phyloP scores from a whole-genome alignment of 2,113 vertebrate species.

The Sterrhoptilus dennistouni region DNA sequence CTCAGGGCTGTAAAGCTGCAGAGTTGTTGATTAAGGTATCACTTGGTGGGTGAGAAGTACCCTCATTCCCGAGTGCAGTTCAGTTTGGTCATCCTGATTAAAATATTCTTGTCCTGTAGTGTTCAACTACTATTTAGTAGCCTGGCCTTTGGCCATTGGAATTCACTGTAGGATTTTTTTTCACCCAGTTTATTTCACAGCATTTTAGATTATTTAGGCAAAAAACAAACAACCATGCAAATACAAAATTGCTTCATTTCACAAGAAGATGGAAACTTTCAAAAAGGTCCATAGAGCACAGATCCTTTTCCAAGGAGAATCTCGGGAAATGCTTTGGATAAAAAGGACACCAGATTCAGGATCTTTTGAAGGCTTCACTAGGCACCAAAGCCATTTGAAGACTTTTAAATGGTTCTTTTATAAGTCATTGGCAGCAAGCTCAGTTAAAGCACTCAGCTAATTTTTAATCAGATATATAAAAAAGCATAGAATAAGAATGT shows the following conservation, averaged over 20 bases:
- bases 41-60: not conserved
- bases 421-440: not conserved
- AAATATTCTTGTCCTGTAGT: constrained; percentile 31
- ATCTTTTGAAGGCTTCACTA: not conserved
- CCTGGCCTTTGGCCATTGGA: not conserved
- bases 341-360: not conserved
- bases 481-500: not conserved
- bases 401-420: not conserved
- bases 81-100: constrained; percentile 48
- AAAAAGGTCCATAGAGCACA: not conserved
- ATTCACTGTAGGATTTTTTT: constrained; percentile 19
- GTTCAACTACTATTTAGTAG: constrained; percentile 35
- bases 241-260: not conserved
- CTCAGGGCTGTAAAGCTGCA: not conserved
- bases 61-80: not conserved
- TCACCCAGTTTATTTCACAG: constrained; percentile 18
- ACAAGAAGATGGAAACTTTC: not conserved
- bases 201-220: constrained; percentile 49
- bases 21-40: not conserved
- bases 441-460: not conserved
- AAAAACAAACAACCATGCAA: not conserved
- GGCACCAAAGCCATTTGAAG: not conserved
- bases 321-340: not conserved
- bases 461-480: constrained; percentile 4
- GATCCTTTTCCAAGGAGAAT: not conserved